Conservation (phyloP, 2,113 vertebrate species). For the Meleagris gallopavo region DNA sequence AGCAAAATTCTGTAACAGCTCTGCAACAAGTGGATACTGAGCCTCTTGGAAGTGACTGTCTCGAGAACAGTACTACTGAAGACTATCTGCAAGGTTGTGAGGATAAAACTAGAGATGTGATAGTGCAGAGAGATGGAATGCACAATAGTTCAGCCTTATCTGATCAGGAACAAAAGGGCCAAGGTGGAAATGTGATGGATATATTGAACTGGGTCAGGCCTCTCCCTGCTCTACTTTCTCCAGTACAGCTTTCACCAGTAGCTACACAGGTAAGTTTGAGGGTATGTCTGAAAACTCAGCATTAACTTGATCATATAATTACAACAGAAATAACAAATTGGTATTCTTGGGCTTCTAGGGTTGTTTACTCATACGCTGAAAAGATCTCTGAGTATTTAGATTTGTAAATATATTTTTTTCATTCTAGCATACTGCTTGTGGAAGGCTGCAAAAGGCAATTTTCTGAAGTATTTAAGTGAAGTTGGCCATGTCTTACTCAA, state of each 20-base stretch:
- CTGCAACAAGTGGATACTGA: neutral
- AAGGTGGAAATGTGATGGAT: slow-evolving; percentile 67
- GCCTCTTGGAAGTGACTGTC: neutral
- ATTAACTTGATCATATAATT: neutral
- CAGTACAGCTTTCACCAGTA: slow-evolving; percentile 75
- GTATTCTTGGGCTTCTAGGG: neutral
- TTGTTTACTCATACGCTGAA: neutral
- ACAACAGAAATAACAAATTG: neutral
- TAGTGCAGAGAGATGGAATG: neutral
- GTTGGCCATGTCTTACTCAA: neutral
- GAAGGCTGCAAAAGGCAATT: neutral
- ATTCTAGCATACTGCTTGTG: neutral
- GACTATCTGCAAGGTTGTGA: neutral
- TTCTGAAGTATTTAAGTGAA: neutral
- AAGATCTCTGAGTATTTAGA: neutral
- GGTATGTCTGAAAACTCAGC: neutral
- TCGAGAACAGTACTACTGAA: neutral
- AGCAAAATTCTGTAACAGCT: slow-evolving; percentile 18
- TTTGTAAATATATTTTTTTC: neutral
- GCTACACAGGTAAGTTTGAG: slow-evolving; percentile 67
- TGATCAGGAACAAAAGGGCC: neutral
- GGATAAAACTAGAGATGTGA: neutral
- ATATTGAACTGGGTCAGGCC: slow-evolving; percentile 82
- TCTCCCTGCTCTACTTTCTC: slow-evolving; percentile 87
- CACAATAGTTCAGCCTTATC: neutral